Evolutionary conservation across 2,888 invertebrate genomes (phyloP).

Genomic region (Gastracanthus pulcherrimus): DNA sequence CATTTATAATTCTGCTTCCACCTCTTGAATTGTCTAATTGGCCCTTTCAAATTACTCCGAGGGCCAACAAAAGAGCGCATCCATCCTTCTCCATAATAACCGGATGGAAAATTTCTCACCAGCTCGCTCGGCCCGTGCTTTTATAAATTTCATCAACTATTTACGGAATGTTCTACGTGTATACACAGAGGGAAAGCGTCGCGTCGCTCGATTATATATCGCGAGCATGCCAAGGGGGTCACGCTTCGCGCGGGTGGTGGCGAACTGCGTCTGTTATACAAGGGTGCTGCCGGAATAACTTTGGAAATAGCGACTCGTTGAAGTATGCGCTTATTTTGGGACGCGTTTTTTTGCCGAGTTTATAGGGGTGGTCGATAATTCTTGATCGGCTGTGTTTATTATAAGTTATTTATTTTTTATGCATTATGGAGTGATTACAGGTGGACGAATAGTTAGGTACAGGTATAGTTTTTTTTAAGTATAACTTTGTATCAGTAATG

Average conservation of each 20-base stretch:
- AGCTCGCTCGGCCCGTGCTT: background rate
- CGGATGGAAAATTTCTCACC: background rate
- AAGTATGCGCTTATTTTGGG: background rate
- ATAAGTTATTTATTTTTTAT: too few species aligned
- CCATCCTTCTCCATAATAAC: too few species aligned
- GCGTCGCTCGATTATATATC: conserved; percentile 4
- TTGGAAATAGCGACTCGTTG: background rate
- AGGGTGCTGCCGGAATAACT: conserved; percentile 18
- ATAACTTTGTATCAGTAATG: too few species aligned
- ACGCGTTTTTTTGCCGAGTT: background rate
- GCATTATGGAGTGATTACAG: too few species aligned
- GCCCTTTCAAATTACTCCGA: background rate
- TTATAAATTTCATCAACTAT: conserved; percentile 40
- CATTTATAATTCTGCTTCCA: too few species aligned
- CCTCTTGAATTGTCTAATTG: background rate
- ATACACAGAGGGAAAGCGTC: background rate
- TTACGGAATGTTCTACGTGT: conserved; percentile 17
- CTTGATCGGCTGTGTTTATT: background rate
- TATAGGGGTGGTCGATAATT: background rate
- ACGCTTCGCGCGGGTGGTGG: background rate
- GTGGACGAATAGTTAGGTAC: too few species aligned
- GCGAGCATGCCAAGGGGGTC: background rate
- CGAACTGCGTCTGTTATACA: background rate
- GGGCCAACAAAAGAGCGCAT: background rate
- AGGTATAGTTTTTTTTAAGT: too few species aligned